Evolutionary conservation across 2,888 invertebrate species (phyloP).

Genomic region (Fragum sueziense): DNA sequence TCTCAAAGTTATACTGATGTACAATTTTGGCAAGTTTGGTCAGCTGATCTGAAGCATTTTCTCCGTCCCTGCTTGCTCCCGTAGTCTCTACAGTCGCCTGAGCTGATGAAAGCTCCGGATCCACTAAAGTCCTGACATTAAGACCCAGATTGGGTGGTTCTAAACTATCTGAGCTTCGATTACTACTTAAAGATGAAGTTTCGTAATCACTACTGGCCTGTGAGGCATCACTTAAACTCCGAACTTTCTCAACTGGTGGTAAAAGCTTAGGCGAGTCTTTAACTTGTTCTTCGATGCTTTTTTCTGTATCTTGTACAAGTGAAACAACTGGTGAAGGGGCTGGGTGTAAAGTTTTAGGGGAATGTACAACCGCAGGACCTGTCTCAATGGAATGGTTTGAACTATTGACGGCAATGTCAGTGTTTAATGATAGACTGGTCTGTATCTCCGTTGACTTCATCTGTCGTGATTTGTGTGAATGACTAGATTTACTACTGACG

Average conservation of each 20-base stretch:
- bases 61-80: background rate
- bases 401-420: constrained; percentile 16
- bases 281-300: constrained; percentile 31
- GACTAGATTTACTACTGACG: constrained; percentile 19
- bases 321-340: constrained; percentile 73
- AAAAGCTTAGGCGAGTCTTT: constrained; percentile 68
- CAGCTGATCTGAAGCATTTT: constrained; percentile 71
- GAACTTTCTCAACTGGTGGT: constrained; percentile 68
- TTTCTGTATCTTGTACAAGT: constrained; percentile 65
- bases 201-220: constrained; percentile 50
- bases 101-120: constrained; percentile 55
- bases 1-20: constrained; percentile 73
- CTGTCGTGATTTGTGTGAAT: constrained; percentile 37
- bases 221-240: constrained; percentile 61
- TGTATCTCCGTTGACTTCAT: constrained; percentile 37
- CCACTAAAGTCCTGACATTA: constrained; percentile 49
- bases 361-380: constrained; percentile 49
- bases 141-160: constrained; percentile 54
- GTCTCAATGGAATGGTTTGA: constrained; percentile 33
- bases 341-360: constrained; percentile 76
- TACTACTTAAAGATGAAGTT: constrained; percentile 33
- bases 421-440: constrained; percentile 31
- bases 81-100: constrained; percentile 43
- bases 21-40: constrained; percentile 77
- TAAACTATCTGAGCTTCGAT: constrained; percentile 40